phyloP scores from a whole-genome alignment of 37 sponge, comb jelly and placozoan species.

The Eunapius fragilis region DNA sequence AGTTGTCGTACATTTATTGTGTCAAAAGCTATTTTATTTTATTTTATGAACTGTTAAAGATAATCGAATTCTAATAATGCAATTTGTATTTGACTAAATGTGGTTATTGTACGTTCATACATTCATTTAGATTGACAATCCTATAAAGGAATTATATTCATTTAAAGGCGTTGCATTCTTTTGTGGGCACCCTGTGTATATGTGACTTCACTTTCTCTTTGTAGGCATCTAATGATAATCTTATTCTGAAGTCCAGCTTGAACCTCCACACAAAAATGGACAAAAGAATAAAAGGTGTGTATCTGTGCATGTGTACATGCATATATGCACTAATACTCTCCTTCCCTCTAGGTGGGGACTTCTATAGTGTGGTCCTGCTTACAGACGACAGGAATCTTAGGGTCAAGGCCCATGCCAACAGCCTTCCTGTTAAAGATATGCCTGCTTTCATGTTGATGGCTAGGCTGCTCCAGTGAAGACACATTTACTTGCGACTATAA shows the following conservation, averaged over 20 bases:
- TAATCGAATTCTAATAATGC: too few relatives aligned
- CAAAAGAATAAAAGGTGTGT: background rate
- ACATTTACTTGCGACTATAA: too few relatives aligned
- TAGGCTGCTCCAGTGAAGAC: background rate
- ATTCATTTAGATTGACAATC: too few relatives aligned
- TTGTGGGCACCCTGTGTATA: background rate
- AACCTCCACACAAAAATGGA: constrained; percentile 48
- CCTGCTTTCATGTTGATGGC: constrained; percentile 47
- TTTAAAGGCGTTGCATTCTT: too few relatives aligned
- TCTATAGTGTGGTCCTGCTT: constrained; percentile 67
- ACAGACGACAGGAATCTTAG: constrained; percentile 91
- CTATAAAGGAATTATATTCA: too few relatives aligned
- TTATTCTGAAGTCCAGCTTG: constrained; percentile 64
- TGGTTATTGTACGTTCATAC: too few relatives aligned
- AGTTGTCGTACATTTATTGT: too few relatives aligned
- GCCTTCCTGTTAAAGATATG: constrained; percentile 66
- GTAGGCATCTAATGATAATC: constrained; percentile 82
- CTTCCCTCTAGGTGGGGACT: constrained; percentile 2
- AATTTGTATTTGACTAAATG: too few relatives aligned
- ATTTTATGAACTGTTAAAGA: too few relatives aligned
- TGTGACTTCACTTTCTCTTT: background rate
- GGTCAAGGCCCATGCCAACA: constrained; percentile 78
- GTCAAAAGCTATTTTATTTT: too few relatives aligned
- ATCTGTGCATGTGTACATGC: background rate
- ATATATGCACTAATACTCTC: background rate